phyloP scores from a whole-genome alignment of 1,140 invertebrate genomes.

The Tetragonula clypearis region DNA sequence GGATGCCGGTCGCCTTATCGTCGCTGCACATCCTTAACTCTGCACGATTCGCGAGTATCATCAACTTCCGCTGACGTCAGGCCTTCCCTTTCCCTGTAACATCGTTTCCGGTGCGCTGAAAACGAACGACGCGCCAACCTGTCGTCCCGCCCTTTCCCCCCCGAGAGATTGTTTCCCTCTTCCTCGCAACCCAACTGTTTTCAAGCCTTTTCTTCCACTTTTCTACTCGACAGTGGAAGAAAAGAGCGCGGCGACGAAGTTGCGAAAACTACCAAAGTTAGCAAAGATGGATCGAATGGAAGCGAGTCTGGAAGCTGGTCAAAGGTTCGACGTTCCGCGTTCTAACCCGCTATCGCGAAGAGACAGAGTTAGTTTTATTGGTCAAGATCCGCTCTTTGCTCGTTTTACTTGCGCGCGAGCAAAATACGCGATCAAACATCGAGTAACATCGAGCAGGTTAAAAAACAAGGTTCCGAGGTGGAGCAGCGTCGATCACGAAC shows the following conservation, averaged over 20 bases:
- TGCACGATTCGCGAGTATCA: constrained; percentile 45
- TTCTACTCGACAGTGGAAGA: not conserved
- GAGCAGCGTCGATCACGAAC: not conserved
- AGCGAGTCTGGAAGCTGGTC: constrained; percentile 7
- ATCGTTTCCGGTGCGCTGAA: constrained; percentile 38
- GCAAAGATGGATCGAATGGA: not conserved
- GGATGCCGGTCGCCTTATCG: constrained; percentile 57
- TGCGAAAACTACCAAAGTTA: not conserved
- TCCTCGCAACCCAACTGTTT: not conserved
- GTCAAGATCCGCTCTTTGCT: too few relatives aligned
- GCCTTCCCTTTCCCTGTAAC: constrained; percentile 35
- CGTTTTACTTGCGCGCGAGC: too few relatives aligned
- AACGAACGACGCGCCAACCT: not conserved
- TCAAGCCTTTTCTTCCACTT: not conserved
- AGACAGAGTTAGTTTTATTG: constrained; percentile 18
- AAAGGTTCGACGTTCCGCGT: constrained; percentile 19
- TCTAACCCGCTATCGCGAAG: not conserved
- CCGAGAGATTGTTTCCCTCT: not conserved
- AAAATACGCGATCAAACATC: too few relatives aligned
- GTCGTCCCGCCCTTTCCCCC: not conserved
- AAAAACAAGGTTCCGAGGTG: not conserved
- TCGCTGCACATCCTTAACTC: constrained; percentile 52
- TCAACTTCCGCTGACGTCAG: constrained; percentile 61
- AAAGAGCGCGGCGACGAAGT: not conserved
- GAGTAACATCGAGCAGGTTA: not conserved